Evolutionary conservation across 92 coral and sea anemone species (phyloP), one percentile per base, ranked within the genome.

Genomic region (Porites rus): DNA sequence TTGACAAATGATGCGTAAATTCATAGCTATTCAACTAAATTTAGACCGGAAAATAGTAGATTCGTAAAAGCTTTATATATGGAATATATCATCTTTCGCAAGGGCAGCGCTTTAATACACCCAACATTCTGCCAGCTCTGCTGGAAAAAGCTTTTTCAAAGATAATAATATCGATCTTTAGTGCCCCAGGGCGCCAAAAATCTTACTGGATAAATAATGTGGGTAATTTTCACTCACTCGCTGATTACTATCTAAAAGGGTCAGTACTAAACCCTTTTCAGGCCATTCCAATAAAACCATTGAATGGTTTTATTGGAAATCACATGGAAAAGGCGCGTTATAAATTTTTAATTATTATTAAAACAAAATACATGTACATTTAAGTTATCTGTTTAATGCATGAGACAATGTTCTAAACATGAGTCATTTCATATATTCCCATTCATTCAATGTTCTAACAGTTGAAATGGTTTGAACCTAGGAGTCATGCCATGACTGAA

Each of bases 1-100:
- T 5, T 76, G 51, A 63, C 52, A 76, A 52, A 58, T 56, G 66
- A 60, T 24, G 22, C 28, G 17, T 17, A 10, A 54, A 51, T 73
- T 46, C 24, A 60, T 10, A 38, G 46, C 46, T 38, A 38, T 38
- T 38, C 46, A 38, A 38, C 46, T 38, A 51, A 59, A 54, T 58
- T 25, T 56, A 56, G 22, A 51, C 80, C 66, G 80, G 68, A 75
- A 75, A 75, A 38, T 56, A 38, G 43, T 10, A 31, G 67, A 10
- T 59, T n/a, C 17, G 13, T 24, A 22, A 21, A 43, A 54, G 79
- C 10, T 75, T 8, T 12, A 56, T 20, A 54, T 75, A 18, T 53
- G 65, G 22, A 50, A 53, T 19, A 14, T 54, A 54, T 62, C 65
- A 18, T 20, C n/a, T 62, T 62, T 62, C 19, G 24, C 8, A 14